A percentile compares a stretch with the other conserved stretches of the same genome.
phyloP scores from a whole-genome alignment of 2,888 invertebrate species.

The Drosophila cyrtoloma region DNA sequence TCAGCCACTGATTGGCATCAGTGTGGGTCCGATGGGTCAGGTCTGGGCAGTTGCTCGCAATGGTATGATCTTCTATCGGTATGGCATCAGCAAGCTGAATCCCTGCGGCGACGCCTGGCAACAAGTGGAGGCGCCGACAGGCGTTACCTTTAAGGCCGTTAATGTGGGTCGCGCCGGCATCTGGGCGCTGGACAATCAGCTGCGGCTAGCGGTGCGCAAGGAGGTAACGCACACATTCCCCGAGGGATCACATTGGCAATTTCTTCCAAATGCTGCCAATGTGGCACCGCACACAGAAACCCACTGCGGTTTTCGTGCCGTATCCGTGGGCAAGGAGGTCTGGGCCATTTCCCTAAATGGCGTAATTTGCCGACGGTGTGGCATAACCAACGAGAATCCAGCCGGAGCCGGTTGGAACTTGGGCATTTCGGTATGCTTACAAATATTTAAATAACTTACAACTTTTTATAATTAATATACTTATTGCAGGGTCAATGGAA shows the following conservation, averaged over 20 bases:
- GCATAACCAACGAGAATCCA: conserved; percentile 90
- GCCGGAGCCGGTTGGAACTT: conserved; percentile 92
- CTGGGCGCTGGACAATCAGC: conserved; percentile 92
- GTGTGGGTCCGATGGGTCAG: conserved; percentile 88
- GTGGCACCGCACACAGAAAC: conserved; percentile 87
- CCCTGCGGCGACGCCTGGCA: conserved; percentile 90
- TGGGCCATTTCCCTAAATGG: conserved; percentile 92
- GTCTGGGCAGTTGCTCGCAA: conserved; percentile 95
- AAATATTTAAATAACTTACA: not conserved
- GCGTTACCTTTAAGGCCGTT: conserved; percentile 90
- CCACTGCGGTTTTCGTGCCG: conserved; percentile 88
- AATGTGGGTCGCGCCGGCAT: conserved; percentile 90
- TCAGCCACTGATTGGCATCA: conserved; percentile 91
- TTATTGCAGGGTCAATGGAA: conserved; percentile 87
- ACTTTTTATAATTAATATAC: conserved; percentile 15
- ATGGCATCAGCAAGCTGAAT: conserved; percentile 90
- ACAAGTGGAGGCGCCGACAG: conserved; percentile 90
- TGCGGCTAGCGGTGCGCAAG: conserved; percentile 91
- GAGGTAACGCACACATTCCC: conserved; percentile 91
- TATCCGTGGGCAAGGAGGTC: conserved; percentile 90
- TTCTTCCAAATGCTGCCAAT: conserved; percentile 87
- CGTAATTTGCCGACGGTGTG: conserved; percentile 89
- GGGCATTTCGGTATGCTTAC: conserved; percentile 86
- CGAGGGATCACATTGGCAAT: conserved; percentile 94
- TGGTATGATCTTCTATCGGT: conserved; percentile 92